Base-by-base conservation (phyloP, 2,888 invertebrate species). In the Cephus pulcher region DNA sequence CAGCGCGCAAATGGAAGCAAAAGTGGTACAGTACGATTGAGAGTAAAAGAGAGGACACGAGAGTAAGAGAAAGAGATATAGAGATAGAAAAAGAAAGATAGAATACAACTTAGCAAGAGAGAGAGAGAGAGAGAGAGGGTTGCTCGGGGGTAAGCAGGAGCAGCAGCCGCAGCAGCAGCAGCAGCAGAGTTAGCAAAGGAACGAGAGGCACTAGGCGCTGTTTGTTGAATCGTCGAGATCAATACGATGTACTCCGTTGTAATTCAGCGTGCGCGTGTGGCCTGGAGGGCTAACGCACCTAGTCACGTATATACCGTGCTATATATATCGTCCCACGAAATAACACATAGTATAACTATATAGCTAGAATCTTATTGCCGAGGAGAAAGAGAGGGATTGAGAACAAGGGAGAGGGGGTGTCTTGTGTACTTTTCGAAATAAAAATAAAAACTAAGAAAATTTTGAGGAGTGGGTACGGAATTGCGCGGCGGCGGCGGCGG, bases 221-320 rank as follows among this genome's bases (percentile, higher is more conserved):
- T 90, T 90, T 89, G 90, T 88, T 88, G 89, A 90, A 90, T 89
- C 89, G 89, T 83, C 87, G 86, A 88, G 90, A 90, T 90, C 90
- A 90, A 90, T 90, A 90, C 89, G 86, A 87, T 84, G 85, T 83
- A 85, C 86, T 84, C 86, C 81, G 86, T 83, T 86, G 84, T 83
- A 84, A 82, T 85, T 84, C 82, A 75, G 71, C 78, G 79, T 56
- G 80, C 84, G 82, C 80, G 82, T 79, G 82, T 77, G 80, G 70
- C 68, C 68, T 23, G 71, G 32, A 71, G 71, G 56, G 23, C 56
- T 56, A 56, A 76, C 75, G 69, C 69, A 76, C 69, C 34, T 71
- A 71, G 33, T 32, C 15, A 34, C 71, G 71, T 71, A 71, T 71
- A 71, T 34, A 34, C 71, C 1, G 32, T 3, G 32, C 6, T 56